phyloP scores from a whole-genome alignment of 2,797 vertebrate species.

The Pachyuromys duprasi region DNA sequence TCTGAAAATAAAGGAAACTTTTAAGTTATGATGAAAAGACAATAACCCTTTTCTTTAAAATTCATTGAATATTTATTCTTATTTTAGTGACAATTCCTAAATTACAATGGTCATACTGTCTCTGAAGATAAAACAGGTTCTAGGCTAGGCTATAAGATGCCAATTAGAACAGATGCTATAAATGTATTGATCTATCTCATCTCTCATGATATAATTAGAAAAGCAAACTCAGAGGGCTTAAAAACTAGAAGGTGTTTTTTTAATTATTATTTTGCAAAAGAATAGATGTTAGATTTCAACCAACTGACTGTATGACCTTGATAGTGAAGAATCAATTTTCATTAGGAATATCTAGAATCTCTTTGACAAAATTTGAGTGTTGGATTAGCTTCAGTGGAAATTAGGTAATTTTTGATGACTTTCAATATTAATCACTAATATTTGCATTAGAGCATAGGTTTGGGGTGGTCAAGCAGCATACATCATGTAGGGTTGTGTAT shows the following conservation, averaged over 20 bases:
- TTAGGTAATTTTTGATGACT: slow-evolving; percentile 73
- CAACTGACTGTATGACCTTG: slow-evolving; percentile 62
- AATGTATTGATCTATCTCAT: slow-evolving; percentile 55
- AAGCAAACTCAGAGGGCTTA: slow-evolving; percentile 78
- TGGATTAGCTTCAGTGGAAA: slow-evolving; percentile 68
- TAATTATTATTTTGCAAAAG: slow-evolving; percentile 52
- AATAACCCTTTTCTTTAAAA: background rate
- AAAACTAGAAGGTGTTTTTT: slow-evolving; percentile 69
- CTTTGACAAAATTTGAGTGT: slow-evolving; percentile 78
- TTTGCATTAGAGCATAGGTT: slow-evolving; percentile 62
- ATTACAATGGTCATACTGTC: background rate
- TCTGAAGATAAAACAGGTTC: background rate
- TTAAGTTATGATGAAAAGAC: slow-evolving; percentile 13
- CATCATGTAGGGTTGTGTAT: background rate
- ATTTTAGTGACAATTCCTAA: background rate
- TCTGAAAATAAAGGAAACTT: background rate
- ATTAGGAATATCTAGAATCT: slow-evolving; percentile 73
- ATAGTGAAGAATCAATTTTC: slow-evolving; percentile 79
- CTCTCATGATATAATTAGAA: slow-evolving; percentile 71
- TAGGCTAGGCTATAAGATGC: background rate
- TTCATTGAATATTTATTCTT: slow-evolving; percentile 15
- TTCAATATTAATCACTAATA: slow-evolving; percentile 62
- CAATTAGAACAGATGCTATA: slow-evolving; percentile 33
- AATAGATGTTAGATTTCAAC: slow-evolving; percentile 73
- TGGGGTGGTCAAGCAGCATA: slow-evolving; percentile 67